phyloP scores from a whole-genome alignment of 2,888 invertebrate species.

The Pammene fasciana region DNA sequence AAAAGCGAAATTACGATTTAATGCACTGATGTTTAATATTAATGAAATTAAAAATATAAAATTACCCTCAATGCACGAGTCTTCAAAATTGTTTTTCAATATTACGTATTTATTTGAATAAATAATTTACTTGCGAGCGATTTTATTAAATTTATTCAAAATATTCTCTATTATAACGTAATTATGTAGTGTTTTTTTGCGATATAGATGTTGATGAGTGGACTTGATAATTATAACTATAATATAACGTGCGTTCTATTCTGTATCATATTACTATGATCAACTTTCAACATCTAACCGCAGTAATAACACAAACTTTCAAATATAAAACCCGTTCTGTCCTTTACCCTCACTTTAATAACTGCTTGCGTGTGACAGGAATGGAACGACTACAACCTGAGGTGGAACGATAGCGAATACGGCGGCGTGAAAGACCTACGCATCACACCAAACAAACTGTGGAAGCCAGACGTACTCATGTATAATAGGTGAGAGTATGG shows the following conservation, averaged over 20 bases:
- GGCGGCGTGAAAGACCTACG: slow-evolving; percentile 96
- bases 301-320: neutral
- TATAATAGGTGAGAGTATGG: slow-evolving; percentile 94
- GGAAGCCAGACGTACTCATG: slow-evolving; percentile 99
- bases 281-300: neutral
- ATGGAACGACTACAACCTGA: slow-evolving; percentile 98
- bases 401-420: slow-evolving; percentile 98
- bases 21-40: neutral
- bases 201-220: neutral
- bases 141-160: neutral
- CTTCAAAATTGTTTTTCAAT: slow-evolving; percentile 37
- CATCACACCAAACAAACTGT: slow-evolving; percentile 97
- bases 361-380: slow-evolving; percentile 85
- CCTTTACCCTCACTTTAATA: slow-evolving; percentile 51
- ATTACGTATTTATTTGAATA: neutral
- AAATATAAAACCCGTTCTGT: slow-evolving; percentile 33
- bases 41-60: neutral
- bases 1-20: neutral
- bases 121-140: neutral
- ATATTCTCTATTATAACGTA: neutral
- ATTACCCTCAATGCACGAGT: neutral
- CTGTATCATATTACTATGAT: neutral
- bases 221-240: neutral
- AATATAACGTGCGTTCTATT: neutral
- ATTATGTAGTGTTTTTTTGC: neutral